phyloP scores from a whole-genome alignment of 2,888 invertebrate genomes.

The Lithophane leautieri region DNA sequence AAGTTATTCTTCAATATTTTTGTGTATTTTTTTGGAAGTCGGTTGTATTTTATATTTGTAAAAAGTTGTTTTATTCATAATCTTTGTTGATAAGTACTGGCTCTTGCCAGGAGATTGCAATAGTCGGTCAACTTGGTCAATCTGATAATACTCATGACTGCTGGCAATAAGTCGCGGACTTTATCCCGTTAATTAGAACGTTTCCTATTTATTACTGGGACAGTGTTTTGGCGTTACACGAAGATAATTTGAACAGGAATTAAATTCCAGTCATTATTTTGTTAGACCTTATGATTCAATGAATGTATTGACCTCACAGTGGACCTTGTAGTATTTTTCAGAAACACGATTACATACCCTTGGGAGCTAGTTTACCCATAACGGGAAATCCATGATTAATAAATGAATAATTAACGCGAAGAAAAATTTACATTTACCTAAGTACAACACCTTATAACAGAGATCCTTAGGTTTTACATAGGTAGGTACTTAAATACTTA shows the following conservation, averaged over 20 bases:
- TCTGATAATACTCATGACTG: constrained; percentile 21
- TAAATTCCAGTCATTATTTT: constrained; percentile 17
- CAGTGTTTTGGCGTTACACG: not conserved
- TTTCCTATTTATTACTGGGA: constrained; percentile 11
- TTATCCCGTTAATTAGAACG: constrained; percentile 8
- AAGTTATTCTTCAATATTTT: too few relatives aligned
- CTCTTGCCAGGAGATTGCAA: constrained; percentile 37
- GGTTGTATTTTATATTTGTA: too few relatives aligned
- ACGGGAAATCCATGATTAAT: constrained; percentile 24
- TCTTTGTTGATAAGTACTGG: constrained; percentile 49
- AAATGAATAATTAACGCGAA: not conserved
- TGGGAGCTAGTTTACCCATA: not conserved
- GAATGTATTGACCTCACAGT: not conserved
- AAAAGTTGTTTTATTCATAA: too few relatives aligned
- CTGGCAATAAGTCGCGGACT: constrained; percentile 21
- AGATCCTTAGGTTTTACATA: not conserved
- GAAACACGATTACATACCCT: constrained; percentile 5
- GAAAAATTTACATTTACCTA: not conserved
- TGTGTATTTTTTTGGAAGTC: too few relatives aligned
- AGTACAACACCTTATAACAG: not conserved
- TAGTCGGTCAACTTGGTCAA: constrained; percentile 27
- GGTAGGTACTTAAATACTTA: not conserved
- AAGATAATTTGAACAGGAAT: constrained; percentile 13
- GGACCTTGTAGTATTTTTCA: constrained; percentile 25
- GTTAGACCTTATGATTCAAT: not conserved